These are phyloP conservation scores for Bellardia bayeri DNA, from an alignment of 2,888 invertebrate species.

Conservation along the genomic window DNA sequence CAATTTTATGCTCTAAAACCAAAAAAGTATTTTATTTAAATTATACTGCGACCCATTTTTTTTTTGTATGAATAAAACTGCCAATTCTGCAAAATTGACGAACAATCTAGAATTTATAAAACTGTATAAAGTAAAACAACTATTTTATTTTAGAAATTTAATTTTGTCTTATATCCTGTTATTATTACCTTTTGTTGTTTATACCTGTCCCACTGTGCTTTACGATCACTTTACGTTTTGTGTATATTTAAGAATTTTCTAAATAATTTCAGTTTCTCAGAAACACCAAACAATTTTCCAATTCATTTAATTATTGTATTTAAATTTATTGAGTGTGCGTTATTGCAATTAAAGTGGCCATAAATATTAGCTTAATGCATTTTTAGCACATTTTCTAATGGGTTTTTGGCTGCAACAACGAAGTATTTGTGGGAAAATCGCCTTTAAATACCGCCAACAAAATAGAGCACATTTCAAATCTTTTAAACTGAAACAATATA, in stretches of 20 bases:
- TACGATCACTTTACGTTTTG: background rate
- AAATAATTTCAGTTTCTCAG: background rate
- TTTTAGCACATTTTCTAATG: conserved; percentile 42
- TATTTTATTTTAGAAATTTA: no score
- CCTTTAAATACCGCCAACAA: no score
- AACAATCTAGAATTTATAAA: no score
- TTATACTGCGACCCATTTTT: no score
- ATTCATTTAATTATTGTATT: conserved; percentile 39
- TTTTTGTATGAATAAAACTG: background rate
- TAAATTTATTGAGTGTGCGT: conserved; percentile 16
- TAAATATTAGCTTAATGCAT: conserved; percentile 36
- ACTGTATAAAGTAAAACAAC: no score
- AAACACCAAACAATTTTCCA: conserved; percentile 34
- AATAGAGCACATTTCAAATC: no score
- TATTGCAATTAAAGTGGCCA: conserved; percentile 19
- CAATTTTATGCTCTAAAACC: no score
- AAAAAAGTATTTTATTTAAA: no score
- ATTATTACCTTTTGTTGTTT: background rate
- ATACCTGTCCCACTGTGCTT: background rate
- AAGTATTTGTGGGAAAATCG: no score
- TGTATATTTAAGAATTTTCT: conserved; percentile 6
- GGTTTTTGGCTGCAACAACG: background rate
- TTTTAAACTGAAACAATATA: no score
- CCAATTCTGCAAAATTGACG: no score
- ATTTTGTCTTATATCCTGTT: no score